Evolutionary conservation across 2,888 invertebrate species (phyloP), one percentile per base, ranked within the genome.

Genomic region (Geotrupes spiniger): DNA sequence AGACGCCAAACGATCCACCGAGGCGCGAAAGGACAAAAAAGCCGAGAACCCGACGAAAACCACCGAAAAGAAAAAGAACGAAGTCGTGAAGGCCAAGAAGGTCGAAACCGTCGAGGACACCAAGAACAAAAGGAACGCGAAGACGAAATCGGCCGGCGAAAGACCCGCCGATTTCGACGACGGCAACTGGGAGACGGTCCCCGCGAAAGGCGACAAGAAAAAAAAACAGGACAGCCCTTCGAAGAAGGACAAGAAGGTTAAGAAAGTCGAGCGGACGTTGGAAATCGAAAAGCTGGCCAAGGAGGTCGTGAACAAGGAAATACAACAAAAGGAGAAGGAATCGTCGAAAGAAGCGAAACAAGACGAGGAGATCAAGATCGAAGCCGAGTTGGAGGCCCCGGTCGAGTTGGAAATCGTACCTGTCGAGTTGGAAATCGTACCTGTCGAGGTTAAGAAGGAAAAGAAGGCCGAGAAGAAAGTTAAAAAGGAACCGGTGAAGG

Each of bases 101-200:
- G 46, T 53, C 14, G 64, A 64, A 51, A 56, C 49, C 2, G 49
- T 56, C 12, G 76, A 74, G 72, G 82, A 72, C 64, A 67, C 66
- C 1, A 82, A 81, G 63, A 82, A 79, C 53, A 79, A 78, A 57
- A 85, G 83, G 66, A 83, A 81, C 62, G 68, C 72, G 36, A 83
- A 82, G 68, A 15, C 45, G 12, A 76, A 76, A 58, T 69, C 69
- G 51, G 75, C 77, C 41, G 73, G 77, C 52, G 84, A 84, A 59
- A 87, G 87, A 66, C 85, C 86, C 6, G 78, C 80, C 33, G 85
- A 85, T 62, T 85, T 80, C 71, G 86, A 87, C 70, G 86, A 87
- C 60, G 87, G 84, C 36, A 79, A 82, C 40, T 89, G 89, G 89
- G 83, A 87, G 74, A 80, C 79, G 58, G 83, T 87, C 57, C 74